phyloP scores from a whole-genome alignment of 2,113 vertebrate genomes.

The cat (Felis catus) region F.catus_Fca126_mat1.0 CM031418.1:114747001-114747500 shows the following conservation, averaged over 20 bases:
- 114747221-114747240: background rate
- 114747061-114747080: background rate
- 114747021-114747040: background rate
- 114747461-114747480: background rate
- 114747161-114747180: background rate
- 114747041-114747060: background rate
- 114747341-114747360: background rate
- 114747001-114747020: background rate
- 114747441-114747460: background rate
- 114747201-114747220: background rate
- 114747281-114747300: background rate
- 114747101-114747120: background rate
- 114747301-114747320: background rate
- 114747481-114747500: background rate
- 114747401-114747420: constrained; percentile 21
- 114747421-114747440: background rate
- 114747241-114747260: background rate
- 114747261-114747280: background rate
- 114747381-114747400: background rate
- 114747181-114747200: background rate
- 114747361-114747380: background rate
- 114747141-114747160: background rate
- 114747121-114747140: background rate
- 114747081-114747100: background rate
- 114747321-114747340: background rate